Evolutionary conservation across 2,888 invertebrate genomes (phyloP), one percentile per base, ranked within the genome.

Genomic region (Polia nebulosa): DNA sequence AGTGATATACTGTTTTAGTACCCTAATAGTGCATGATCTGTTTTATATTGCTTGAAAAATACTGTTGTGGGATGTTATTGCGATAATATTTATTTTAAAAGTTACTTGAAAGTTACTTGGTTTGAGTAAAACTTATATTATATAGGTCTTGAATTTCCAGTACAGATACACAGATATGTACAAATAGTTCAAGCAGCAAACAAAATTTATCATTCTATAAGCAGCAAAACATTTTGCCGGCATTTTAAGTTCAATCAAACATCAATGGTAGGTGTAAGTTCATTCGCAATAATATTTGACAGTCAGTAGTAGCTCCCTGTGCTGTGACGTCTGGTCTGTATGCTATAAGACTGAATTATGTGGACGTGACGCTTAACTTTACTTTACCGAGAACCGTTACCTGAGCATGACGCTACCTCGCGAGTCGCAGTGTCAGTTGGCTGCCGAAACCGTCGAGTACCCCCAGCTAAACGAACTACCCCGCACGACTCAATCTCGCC

Each of bases 271-370:
- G 36, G 36, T 36, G 36, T 36, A 36, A 41, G 41, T 41, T 17
- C n/a, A n/a, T 29, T 73, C 69, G 72, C 76, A 78, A 79, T 67
- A 79, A 69, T 58, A 72, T 75, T 71, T 53, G 51, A 53, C 1
- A 9, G 32, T 39, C 32, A 52, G 68, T 63, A 62, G 69, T 80
- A 78, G 60, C 68, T 78, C 83, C 77, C 78, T 85, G 70, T 84
- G 77, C 81, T 89, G 89, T 90, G 88, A 83, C 87, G 90, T 90
- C 87, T 85, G 85, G 89, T 88, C 87, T 84, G 78, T 83, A 71
- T 82, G 86, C 88, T 86, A 88, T 88, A 87, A 88, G 88, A 89
- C 89, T 89, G 85, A 85, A 85, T 80, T 85, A 82, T 88, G 88
- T 88, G 88, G 87, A 86, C 88, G 88, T 89, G 88, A 88, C 87